These are phyloP conservation scores for Drosophila setifemur DNA, from an alignment of 1,140 invertebrate species.

Conservation along the genomic window DNA sequence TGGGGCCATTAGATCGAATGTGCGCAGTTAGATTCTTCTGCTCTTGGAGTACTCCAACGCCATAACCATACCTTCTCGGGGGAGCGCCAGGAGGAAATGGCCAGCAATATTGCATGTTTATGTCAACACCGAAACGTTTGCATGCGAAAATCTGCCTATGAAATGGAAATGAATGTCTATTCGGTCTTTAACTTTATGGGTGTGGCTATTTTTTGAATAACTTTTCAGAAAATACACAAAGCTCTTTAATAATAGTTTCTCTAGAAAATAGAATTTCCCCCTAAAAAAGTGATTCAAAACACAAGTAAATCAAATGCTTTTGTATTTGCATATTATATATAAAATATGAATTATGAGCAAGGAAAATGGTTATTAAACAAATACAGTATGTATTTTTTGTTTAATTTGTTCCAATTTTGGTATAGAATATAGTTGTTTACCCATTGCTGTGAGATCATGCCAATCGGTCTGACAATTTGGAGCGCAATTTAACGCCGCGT, in stretches of 20 bases:
- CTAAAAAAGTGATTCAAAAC: too few species aligned
- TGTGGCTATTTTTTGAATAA: not conserved
- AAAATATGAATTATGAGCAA: too few species aligned
- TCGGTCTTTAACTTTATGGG: not conserved
- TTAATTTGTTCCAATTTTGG: not conserved
- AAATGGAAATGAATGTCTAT: not conserved
- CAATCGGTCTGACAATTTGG: constrained; percentile 23
- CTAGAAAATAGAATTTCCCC: too few species aligned
- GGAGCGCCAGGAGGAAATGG: constrained; percentile 7
- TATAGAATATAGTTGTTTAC: constrained; percentile 7
- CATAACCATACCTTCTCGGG: constrained; percentile 31
- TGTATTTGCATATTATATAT: too few species aligned
- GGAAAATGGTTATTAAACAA: too few species aligned
- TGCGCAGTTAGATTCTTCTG: constrained; percentile 31
- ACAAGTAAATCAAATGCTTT: too few species aligned
- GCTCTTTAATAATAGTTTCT: too few species aligned
- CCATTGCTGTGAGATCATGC: constrained; percentile 3
- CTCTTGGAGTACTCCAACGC: constrained; percentile 1
- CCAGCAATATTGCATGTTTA: constrained; percentile 44
- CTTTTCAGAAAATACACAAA: too few species aligned
- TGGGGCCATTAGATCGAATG: constrained; percentile 48
- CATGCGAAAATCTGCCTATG: constrained; percentile 11
- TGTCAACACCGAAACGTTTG: constrained; percentile 41
- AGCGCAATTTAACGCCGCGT: constrained; percentile 73
- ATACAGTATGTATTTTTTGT: not conserved